Percentiles rank a stretch among this genome's conserved stretches.
Conservation (phyloP, 1,140 invertebrate species). For the Mycetomoellerius zeteki region DNA sequence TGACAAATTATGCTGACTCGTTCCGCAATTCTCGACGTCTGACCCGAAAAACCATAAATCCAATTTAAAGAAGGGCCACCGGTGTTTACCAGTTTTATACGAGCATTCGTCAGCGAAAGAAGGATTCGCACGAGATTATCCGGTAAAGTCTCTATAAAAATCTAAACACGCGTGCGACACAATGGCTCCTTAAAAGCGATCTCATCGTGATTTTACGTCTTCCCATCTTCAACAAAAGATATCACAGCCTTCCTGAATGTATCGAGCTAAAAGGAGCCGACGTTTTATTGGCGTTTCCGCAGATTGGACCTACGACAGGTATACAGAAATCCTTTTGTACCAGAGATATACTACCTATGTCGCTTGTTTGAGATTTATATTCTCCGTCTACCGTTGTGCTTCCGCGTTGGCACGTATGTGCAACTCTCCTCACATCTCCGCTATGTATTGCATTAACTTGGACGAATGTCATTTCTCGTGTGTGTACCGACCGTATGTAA, state of each 20-base stretch:
- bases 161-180: slow-evolving; percentile 61
- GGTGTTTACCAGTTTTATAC: slow-evolving; percentile 66
- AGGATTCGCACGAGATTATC: slow-evolving; percentile 66
- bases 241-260: slow-evolving; percentile 51
- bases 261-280: slow-evolving; percentile 58
- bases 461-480: slow-evolving; percentile 54
- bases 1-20: slow-evolving; percentile 48
- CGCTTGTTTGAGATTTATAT: slow-evolving; percentile 65
- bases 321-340: slow-evolving; percentile 69
- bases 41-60: slow-evolving; percentile 60
- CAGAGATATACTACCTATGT: slow-evolving; percentile 35
- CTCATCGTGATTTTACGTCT: slow-evolving; percentile 70
- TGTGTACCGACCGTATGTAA: slow-evolving; percentile 15
- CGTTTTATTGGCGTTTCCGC: slow-evolving; percentile 70
- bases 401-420: slow-evolving; percentile 56
- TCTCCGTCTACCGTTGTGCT: slow-evolving; percentile 15
- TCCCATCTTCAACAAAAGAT: slow-evolving; percentile 71
- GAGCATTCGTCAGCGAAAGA: slow-evolving; percentile 57
- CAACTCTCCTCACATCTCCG: slow-evolving; percentile 52
- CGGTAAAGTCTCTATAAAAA: slow-evolving; percentile 70
- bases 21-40: slow-evolving; percentile 39
- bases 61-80: slow-evolving; percentile 65
- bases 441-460: slow-evolving; percentile 61
- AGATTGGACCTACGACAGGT: slow-evolving; percentile 67
- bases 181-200: slow-evolving; percentile 64